These are phyloP conservation scores for Mycalesis mineus DNA, from an alignment of 2,888 invertebrate species.

Conservation along the genomic window DNA sequence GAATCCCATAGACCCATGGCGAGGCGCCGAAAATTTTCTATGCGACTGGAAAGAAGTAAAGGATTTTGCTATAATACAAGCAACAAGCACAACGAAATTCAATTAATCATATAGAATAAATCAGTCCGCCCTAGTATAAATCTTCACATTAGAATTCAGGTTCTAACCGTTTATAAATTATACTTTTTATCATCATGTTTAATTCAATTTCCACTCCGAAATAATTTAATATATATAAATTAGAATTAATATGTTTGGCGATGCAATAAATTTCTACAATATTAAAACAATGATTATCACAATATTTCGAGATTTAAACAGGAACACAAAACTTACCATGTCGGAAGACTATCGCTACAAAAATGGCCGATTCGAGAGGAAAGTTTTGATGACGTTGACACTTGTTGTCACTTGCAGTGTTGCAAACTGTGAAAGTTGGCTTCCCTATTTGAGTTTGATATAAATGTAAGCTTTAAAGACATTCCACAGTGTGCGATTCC, in stretches of 20 bases:
- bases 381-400: neutral
- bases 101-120: slow-evolving; percentile 18
- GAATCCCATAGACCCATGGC: slow-evolving; percentile 99
- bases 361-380: slow-evolving; percentile 48
- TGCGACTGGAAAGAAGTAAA: slow-evolving; percentile 89
- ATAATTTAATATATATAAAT: neutral
- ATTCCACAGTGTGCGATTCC: too few relatives aligned
- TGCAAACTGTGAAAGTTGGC: too few relatives aligned
- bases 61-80: neutral
- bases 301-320: slow-evolving; percentile 9
- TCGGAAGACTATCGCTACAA: slow-evolving; percentile 59
- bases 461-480: too few relatives aligned
- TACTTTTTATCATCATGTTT: slow-evolving; percentile 81
- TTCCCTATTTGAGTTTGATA: too few relatives aligned
- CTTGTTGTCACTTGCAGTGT: too few relatives aligned
- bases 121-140: slow-evolving; percentile 88
- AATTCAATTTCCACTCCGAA: neutral
- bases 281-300: slow-evolving; percentile 27
- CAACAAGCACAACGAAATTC: neutral
- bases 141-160: slow-evolving; percentile 82
- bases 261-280: neutral
- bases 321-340: slow-evolving; percentile 52
- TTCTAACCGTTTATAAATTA: slow-evolving; percentile 81
- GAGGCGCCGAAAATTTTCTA: slow-evolving; percentile 99
- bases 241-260: slow-evolving; percentile 18